Conservation (phyloP, 2,888 invertebrate genomes). For the Dioctria rufipes region DNA sequence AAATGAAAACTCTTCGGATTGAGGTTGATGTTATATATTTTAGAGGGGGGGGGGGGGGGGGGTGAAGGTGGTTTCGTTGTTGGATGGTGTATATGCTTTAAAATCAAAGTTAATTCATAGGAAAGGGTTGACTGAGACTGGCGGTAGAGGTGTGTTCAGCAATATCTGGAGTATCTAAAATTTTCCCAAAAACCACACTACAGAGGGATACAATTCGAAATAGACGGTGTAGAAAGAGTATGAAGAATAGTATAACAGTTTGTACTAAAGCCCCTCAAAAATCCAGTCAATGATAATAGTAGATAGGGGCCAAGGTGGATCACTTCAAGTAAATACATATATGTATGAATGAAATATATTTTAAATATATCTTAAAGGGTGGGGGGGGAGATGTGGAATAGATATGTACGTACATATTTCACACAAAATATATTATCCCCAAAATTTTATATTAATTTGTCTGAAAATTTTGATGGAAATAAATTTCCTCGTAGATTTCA, state of each 20-base stretch:
- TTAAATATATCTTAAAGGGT: too few relatives aligned
- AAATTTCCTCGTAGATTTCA: constrained; percentile 27
- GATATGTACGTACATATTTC: neutral
- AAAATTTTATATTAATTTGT: constrained; percentile 51
- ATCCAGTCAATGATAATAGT: neutral
- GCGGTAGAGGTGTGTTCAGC: constrained; percentile 21
- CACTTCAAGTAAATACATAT: neutral
- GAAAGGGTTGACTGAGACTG: constrained; percentile 35
- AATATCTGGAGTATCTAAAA: constrained; percentile 14
- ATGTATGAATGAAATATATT: constrained; percentile 42
- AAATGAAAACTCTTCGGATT: constrained; percentile 33
- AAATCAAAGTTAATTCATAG: constrained; percentile 44
- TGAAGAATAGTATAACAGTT: too few relatives aligned
- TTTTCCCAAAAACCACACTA: constrained; percentile 40
- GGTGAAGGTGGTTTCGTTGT: neutral
- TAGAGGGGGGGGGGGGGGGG: neutral
- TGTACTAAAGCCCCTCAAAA: too few relatives aligned
- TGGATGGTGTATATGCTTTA: constrained; percentile 6
- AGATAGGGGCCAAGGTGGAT: neutral
- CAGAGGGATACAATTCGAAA: neutral
- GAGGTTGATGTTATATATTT: neutral
- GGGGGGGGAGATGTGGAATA: neutral
- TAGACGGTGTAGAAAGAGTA: too few relatives aligned
- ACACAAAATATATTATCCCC: constrained; percentile 49
- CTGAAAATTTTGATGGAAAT: constrained; percentile 50